A percentile compares a stretch with the other conserved stretches of the same genome.
These are phyloP conservation scores for Coregonus ussuriensis DNA, from an alignment of 2,797 vertebrate species.

Conservation along the genomic window DNA sequence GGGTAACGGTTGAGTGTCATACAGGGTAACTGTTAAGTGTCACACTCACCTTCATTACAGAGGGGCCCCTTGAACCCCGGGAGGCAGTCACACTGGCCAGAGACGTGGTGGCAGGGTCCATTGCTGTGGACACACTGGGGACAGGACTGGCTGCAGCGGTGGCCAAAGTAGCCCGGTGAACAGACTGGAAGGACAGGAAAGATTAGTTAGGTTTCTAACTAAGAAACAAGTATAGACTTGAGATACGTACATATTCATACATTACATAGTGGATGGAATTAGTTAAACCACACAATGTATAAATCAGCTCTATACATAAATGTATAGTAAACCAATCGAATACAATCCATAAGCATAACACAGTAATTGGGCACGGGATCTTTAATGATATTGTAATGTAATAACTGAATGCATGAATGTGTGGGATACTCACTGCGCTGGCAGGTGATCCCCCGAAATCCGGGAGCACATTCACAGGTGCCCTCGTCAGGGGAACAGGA, in stretches of 20 bases:
- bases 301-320: no score
- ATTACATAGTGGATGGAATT: no score
- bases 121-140: slow-evolving; percentile 94
- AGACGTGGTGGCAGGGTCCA: slow-evolving; percentile 92
- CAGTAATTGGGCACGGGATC: no score
- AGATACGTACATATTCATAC: no score
- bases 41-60: slow-evolving; percentile 90
- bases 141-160: slow-evolving; percentile 94
- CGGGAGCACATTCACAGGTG: slow-evolving; percentile 91
- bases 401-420: no score
- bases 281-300: no score
- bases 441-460: slow-evolving; percentile 90
- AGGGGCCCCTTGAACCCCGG: slow-evolving; percentile 93
- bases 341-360: no score
- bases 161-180: slow-evolving; percentile 92
- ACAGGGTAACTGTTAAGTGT: background rate
- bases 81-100: slow-evolving; percentile 92
- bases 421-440: slow-evolving; percentile 87
- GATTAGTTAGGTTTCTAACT: no score
- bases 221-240: no score
- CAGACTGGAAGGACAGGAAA: slow-evolving; percentile 79
- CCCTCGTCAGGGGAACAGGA: slow-evolving; percentile 95
- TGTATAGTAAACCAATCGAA: no score
- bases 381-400: no score
- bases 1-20: no score